Evolutionary conservation across 2,888 invertebrate genomes (phyloP).

Genomic region (Andrena praecox): DNA sequence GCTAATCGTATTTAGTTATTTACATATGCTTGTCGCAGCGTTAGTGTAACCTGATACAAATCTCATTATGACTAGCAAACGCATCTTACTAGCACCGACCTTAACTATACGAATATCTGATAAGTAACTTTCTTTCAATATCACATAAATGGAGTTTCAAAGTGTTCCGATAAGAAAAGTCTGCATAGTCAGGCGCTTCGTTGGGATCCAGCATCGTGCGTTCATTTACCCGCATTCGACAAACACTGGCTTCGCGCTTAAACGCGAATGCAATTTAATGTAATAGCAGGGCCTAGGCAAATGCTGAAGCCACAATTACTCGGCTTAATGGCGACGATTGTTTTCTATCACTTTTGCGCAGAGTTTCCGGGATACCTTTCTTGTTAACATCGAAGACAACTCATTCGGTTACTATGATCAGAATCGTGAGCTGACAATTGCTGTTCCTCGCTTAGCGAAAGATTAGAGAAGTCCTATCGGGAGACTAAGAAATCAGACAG

Average conservation of each 20-base stretch:
- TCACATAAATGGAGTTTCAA: constrained; percentile 49
- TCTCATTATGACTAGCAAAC: constrained; percentile 60
- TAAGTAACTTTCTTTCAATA: constrained; percentile 60
- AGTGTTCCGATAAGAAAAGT: constrained; percentile 44
- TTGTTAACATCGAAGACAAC: not conserved
- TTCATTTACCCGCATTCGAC: not conserved
- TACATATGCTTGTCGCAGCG: constrained; percentile 26
- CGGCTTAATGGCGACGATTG: constrained; percentile 4
- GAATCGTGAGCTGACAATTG: constrained; percentile 35
- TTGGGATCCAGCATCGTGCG: not conserved
- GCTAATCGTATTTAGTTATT: constrained; percentile 40
- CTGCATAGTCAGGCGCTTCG: not conserved
- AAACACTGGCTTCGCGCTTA: not conserved
- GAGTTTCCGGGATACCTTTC: not conserved
- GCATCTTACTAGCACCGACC: constrained; percentile 61
- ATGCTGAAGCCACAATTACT: not conserved
- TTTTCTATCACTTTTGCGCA: not conserved
- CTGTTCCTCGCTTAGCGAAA: not conserved
- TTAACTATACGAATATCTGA: constrained; percentile 49
- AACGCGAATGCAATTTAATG: no score
- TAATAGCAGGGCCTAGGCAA: not conserved
- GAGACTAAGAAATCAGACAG: constrained; percentile 48
- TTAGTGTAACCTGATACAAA: constrained; percentile 45
- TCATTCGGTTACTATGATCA: constrained; percentile 16
- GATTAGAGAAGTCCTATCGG: not conserved